These are phyloP conservation scores for Myotis yumanensis DNA, from an alignment of 2,113 vertebrate genomes.

Conservation along the genomic window DNA sequence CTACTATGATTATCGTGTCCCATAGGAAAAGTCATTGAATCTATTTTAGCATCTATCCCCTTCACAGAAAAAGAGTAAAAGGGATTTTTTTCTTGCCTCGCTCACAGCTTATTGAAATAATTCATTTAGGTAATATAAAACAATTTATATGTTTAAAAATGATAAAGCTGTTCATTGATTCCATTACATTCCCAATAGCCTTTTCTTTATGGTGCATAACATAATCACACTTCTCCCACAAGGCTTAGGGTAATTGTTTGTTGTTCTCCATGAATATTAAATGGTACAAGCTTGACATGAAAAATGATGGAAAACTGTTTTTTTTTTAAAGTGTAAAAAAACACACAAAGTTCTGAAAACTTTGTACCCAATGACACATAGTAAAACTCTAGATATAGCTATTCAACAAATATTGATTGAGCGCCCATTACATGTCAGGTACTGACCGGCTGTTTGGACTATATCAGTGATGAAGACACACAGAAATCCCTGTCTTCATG, in stretches of 20 bases:
- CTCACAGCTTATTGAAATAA: conserved; percentile 17
- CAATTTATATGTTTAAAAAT: conserved; percentile 52
- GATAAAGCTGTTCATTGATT: conserved; percentile 38
- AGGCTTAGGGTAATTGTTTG: conserved; percentile 7
- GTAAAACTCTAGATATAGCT: neutral
- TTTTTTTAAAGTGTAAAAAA: conserved; percentile 1
- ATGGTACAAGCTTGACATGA: neutral
- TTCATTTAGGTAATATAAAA: conserved; percentile 47
- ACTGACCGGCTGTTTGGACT: neutral
- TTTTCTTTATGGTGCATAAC: neutral
- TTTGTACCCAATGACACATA: neutral
- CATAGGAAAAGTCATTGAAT: neutral
- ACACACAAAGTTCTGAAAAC: neutral
- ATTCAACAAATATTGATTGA: neutral
- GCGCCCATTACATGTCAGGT: neutral
- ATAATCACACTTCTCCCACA: neutral
- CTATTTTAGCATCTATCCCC: neutral
- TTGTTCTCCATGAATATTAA: conserved; percentile 20
- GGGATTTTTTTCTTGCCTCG: neutral
- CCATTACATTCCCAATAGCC: neutral
- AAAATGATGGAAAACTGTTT: neutral
- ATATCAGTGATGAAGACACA: neutral
- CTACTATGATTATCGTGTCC: neutral
- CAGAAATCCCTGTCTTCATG: neutral
- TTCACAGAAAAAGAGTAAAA: conserved; percentile 27